These are phyloP conservation scores for Holotrichia oblita DNA, from an alignment of 1,140 invertebrate genomes.

Conservation along the genomic window DNA sequence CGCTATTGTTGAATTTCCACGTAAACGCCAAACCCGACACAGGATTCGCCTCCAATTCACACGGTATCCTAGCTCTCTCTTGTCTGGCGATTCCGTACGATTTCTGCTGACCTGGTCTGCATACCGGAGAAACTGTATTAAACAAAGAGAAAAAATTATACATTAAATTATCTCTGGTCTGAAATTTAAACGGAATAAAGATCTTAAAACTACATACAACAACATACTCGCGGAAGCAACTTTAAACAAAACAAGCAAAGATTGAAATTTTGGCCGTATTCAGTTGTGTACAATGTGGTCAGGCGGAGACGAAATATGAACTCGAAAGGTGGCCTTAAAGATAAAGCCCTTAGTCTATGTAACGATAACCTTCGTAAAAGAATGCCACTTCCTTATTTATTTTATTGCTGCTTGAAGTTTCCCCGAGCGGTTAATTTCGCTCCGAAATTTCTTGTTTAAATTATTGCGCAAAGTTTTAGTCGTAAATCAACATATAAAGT, in stretches of 20 bases:
- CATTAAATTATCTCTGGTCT: not conserved
- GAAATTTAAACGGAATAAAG: not conserved
- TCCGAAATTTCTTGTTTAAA: slow-evolving; percentile 35
- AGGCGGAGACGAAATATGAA: not conserved
- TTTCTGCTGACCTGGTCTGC: slow-evolving; percentile 71
- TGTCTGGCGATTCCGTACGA: slow-evolving; percentile 81
- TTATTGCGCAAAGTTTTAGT: not conserved
- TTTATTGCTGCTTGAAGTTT: slow-evolving; percentile 17
- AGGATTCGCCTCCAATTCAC: slow-evolving; percentile 88
- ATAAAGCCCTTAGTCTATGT: not conserved
- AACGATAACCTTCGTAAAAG: not conserved
- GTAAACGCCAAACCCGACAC: slow-evolving; percentile 72
- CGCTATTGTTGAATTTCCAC: slow-evolving; percentile 79
- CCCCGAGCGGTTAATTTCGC: slow-evolving; percentile 15
- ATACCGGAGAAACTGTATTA: slow-evolving; percentile 74
- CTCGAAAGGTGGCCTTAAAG: not conserved
- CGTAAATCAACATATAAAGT: slow-evolving; percentile 30
- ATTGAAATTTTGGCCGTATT: not conserved
- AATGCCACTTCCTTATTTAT: slow-evolving; percentile 13
- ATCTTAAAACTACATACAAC: not conserved
- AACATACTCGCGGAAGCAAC: not conserved
- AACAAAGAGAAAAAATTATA: not conserved
- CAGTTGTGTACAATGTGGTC: not conserved
- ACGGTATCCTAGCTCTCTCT: slow-evolving; percentile 78
- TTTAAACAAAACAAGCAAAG: not conserved